phyloP scores from a whole-genome alignment of 23 tunicate genomes.

The Styela plicata region DNA sequence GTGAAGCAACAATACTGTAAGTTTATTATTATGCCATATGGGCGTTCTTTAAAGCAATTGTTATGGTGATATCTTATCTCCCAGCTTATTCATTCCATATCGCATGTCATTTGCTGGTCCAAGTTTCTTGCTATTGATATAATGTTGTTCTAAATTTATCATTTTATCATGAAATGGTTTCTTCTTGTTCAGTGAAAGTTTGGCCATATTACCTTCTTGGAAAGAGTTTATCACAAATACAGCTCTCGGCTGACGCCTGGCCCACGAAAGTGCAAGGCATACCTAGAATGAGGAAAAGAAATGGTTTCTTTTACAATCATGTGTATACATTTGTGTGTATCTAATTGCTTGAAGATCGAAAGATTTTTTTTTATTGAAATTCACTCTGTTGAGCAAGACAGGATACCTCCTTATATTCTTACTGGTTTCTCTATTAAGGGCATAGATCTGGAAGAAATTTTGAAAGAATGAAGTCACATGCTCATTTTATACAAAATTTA shows the following conservation, averaged over 20 bases:
- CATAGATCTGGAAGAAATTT: too few relatives aligned
- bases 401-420: too few relatives aligned
- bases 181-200: conserved; percentile 64
- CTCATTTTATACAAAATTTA: too few relatives aligned
- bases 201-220: conserved; percentile 52
- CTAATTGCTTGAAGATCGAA: background rate
- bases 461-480: too few relatives aligned
- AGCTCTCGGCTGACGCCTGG: conserved; percentile 77
- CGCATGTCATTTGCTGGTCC: conserved; percentile 72
- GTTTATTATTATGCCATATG: too few relatives aligned
- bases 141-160: conserved; percentile 47
- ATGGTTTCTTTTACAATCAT: too few relatives aligned
- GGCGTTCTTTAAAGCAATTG: too few relatives aligned
- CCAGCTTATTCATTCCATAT: conserved; percentile 75
- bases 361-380: too few relatives aligned
- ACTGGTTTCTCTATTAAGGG: too few relatives aligned
- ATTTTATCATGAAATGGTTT: conserved; percentile 78
- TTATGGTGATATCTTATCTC: conserved; percentile 3
- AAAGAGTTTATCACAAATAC: conserved; percentile 83
- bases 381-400: background rate
- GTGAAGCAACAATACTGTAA: too few relatives aligned
- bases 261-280: conserved; percentile 79
- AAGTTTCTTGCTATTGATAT: conserved; percentile 54
- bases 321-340: too few relatives aligned
- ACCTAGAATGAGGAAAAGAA: conserved; percentile 55